Percentiles rank a stretch among this genome's conserved stretches.
Evolutionary conservation across 2,113 vertebrate genomes (phyloP).

Genomic region (Cardinalis cardinalis): DNA sequence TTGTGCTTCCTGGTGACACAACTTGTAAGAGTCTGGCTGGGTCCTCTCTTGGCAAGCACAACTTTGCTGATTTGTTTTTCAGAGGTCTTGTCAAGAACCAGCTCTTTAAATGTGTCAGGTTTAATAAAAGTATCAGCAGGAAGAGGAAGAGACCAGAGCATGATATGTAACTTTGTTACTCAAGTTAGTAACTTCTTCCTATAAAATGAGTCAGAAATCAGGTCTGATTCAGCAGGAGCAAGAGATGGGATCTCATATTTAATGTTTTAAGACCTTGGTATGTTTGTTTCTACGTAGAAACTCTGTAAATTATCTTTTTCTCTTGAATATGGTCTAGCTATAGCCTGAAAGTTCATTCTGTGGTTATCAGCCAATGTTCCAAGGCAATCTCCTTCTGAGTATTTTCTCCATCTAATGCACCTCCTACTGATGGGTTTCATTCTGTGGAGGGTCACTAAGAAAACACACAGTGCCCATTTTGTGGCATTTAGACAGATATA

Average conservation of each 20-base stretch:
- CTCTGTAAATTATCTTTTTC: not conserved
- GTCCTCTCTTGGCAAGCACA: not conserved
- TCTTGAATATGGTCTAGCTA: not conserved
- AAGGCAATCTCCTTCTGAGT: not conserved
- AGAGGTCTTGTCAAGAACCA: not conserved
- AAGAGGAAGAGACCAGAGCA: not conserved
- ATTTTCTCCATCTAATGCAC: not conserved
- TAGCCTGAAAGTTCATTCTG: not conserved
- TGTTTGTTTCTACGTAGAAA: not conserved
- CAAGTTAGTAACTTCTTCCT: not conserved
- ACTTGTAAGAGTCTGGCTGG: not conserved
- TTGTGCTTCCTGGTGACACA: not conserved
- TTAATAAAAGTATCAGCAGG: not conserved
- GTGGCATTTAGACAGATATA: slow-evolving; percentile 4
- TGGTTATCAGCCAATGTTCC: not conserved
- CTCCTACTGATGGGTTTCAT: not conserved
- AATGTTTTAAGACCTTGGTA: not conserved
- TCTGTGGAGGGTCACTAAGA: not conserved
- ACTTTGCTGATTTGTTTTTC: not conserved
- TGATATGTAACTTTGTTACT: not conserved
- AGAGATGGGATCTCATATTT: not conserved
- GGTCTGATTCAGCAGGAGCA: not conserved
- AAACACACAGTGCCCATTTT: not conserved
- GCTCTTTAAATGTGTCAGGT: not conserved
- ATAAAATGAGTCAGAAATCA: not conserved